phyloP scores from a whole-genome alignment of 2,797 vertebrate species.

The Pseudocheirus occidentalis region DNA sequence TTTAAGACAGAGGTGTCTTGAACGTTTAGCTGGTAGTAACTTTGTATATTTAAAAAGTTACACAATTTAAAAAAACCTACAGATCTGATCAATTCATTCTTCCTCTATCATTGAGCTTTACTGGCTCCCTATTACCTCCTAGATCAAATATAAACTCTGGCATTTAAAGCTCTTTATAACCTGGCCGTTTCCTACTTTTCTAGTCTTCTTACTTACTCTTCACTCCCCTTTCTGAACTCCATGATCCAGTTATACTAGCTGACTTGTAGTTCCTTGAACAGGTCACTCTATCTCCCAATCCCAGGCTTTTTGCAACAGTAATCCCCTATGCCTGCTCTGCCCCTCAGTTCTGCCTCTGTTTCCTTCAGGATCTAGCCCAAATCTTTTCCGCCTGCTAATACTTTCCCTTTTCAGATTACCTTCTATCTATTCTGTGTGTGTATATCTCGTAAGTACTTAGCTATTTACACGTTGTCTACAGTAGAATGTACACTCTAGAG shows the following conservation, averaged over 20 bases:
- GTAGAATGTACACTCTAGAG: too few relatives aligned
- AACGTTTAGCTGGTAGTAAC: conserved; percentile 61
- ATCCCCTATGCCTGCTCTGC: not conserved
- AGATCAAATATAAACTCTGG: not conserved
- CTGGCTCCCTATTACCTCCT: not conserved
- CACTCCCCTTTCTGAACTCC: not conserved
- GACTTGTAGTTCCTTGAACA: too few relatives aligned
- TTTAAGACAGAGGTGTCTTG: conserved; percentile 73
- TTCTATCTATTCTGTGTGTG: not conserved
- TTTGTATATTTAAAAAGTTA: conserved; percentile 67
- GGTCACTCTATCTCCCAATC: too few relatives aligned
- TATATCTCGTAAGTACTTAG: not conserved
- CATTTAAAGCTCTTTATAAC: not conserved
- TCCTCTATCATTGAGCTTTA: not conserved
- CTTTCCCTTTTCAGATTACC: not conserved
- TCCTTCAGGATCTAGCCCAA: not conserved
- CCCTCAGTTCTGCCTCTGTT: not conserved
- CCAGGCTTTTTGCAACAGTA: not conserved
- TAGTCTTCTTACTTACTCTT: not conserved
- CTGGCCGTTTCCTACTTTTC: not conserved
- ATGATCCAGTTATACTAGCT: not conserved
- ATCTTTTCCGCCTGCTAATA: not conserved
- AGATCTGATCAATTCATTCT: not conserved
- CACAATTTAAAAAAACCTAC: not conserved
- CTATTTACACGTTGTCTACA: too few relatives aligned